phyloP scores from a whole-genome alignment of 1,140 invertebrate genomes.

The Drosophila tani region DNA sequence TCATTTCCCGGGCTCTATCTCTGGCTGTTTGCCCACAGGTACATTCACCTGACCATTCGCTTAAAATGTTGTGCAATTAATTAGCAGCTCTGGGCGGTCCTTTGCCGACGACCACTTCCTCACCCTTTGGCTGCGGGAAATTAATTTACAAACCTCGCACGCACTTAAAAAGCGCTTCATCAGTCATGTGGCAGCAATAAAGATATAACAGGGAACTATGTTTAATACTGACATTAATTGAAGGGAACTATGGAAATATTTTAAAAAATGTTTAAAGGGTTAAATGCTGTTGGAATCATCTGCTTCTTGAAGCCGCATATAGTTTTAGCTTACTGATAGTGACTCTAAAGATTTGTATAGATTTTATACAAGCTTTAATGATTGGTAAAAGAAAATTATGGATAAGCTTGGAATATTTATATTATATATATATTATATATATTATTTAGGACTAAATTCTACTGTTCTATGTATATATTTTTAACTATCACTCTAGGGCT shows the following conservation, averaged over 20 bases:
- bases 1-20: background rate
- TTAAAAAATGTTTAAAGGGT: too few species aligned
- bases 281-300: too few species aligned
- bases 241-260: too few species aligned
- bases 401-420: background rate
- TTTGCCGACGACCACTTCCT: background rate
- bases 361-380: background rate
- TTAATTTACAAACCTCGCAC: slow-evolving; percentile 47
- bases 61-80: slow-evolving; percentile 68
- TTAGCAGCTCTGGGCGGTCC: slow-evolving; percentile 42
- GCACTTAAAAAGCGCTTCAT: slow-evolving; percentile 54
- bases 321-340: too few species aligned
- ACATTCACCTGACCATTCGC: slow-evolving; percentile 54
- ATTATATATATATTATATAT: too few species aligned
- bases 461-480: background rate
- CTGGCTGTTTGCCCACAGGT: slow-evolving; percentile 32
- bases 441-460: too few species aligned
- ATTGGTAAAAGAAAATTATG: too few species aligned
- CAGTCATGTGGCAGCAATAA: slow-evolving; percentile 12
- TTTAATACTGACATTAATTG: background rate
- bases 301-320: background rate
- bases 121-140: slow-evolving; percentile 5
- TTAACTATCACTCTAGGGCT: too few species aligned
- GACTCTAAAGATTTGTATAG: fast-evolving
- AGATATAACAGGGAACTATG: background rate